Base-by-base conservation (phyloP, 92 coral and sea anemone species). In the Epizoanthus rinbou region DNA sequence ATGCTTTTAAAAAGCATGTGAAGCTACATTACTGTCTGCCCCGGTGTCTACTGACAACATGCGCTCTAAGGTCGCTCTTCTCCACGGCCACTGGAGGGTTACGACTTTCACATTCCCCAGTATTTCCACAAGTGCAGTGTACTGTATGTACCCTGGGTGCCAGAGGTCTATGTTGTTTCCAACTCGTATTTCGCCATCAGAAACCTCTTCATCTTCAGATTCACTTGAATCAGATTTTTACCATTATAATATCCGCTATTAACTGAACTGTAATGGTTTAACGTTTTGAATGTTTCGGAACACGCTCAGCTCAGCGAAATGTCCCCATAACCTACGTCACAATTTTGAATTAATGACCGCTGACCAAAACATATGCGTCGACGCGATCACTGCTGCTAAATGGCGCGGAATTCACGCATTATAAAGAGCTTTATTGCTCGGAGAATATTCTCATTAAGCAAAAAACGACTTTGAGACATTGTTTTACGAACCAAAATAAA, bases 171-270 rank as follows among this genome's bases (percentile, higher is more conserved):
- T 1, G 62, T 57, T 57, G 62, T 57, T 57, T 57, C 62, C 62
- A 57, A 57, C 62, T 57, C 62, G 62, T 57, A 57, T 13, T 57
- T 57, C 18, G 62, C 18, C 62, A 57, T 57, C 62, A 57, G 62
- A 57, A 57, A 57, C 62, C 6, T 13, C 62, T 57, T 57, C 62
- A 57, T 57, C 62, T 57, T 57, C 62, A 2, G 16, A 57, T 57
- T 57, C 62, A 57, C 62, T 57, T 57, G 62, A 57, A 57, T 57
- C 62, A 57, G 62, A 57, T 57, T 57, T 57, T 57, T 57, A 57
- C 62, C 62, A 57, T 57, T 17, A 57, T 57, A 57, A 57, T 57
- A 57, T 57, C 62, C 62, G 62, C 62, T 57, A 57, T n/a, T n/a
- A n/a, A n/a, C n/a, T n/a, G 8, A 57, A 57, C 62, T 57, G 62